A percentile compares a stretch with the other conserved stretches of the same genome.
Evolutionary conservation across 2,113 vertebrate genomes (phyloP).

Genomic region (Dicentrarchus labrax): DNA sequence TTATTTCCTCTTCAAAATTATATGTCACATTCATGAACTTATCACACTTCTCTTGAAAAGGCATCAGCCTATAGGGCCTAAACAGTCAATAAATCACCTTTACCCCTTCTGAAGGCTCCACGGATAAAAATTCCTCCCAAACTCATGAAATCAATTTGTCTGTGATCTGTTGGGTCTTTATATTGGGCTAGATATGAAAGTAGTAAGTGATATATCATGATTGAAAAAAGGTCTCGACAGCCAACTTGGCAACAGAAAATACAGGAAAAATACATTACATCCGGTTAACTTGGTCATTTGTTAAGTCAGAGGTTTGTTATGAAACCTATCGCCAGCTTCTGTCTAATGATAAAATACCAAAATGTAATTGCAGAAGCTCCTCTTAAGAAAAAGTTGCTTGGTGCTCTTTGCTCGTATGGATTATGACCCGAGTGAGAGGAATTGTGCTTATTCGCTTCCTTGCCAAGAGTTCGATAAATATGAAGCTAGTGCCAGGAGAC

Average conservation of each 20-base stretch:
- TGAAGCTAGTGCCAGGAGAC: background rate
- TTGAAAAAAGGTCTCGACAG: constrained; percentile 2
- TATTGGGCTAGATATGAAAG: constrained; percentile 37
- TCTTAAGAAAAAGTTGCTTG: background rate
- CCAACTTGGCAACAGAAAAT: constrained; percentile 12
- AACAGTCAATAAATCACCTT: constrained; percentile 50
- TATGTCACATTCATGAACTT: constrained; percentile 52
- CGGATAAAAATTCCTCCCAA: constrained; percentile 18
- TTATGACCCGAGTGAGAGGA: background rate
- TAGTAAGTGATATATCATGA: constrained; percentile 7
- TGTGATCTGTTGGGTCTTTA: constrained; percentile 24
- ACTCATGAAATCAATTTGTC: constrained; percentile 21
- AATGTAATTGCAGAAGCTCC: background rate
- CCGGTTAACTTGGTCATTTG: too few species aligned
- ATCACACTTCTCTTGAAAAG: constrained; percentile 38
- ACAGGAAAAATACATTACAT: background rate
- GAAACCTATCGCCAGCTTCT: background rate
- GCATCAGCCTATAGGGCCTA: background rate
- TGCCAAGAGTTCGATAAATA: background rate
- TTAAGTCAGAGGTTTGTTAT: background rate
- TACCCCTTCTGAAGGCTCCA: constrained; percentile 6
- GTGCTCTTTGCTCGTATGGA: background rate
- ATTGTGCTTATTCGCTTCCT: background rate
- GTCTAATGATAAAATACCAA: background rate
- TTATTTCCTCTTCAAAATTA: constrained; percentile 50